Evolutionary conservation across 23 tunicate species (phyloP).

Genomic region (Aplidium turbinatum): DNA sequence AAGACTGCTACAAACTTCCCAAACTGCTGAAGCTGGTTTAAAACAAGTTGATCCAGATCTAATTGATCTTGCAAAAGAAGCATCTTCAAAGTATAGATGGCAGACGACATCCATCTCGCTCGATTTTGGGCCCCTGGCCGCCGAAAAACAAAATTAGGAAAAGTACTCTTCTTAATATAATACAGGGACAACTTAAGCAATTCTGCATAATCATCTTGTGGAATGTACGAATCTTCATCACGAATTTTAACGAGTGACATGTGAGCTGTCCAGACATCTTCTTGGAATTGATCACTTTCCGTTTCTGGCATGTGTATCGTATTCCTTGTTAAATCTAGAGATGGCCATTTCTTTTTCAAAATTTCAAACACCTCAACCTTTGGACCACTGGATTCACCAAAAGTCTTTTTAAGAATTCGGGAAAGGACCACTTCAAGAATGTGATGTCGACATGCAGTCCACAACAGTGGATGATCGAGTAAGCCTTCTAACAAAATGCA

Average conservation of each 20-base stretch:
- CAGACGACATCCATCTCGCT: constrained; percentile 15
- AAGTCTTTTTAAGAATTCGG: too few species aligned
- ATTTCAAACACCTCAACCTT: not conserved
- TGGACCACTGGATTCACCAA: not conserved
- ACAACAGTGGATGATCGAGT: not conserved
- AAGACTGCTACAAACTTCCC: constrained; percentile 25
- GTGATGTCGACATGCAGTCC: constrained; percentile 17
- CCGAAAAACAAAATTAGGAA: too few species aligned
- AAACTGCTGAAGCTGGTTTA: constrained; percentile 4
- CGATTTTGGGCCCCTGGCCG: constrained; percentile 6
- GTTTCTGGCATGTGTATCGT: too few species aligned
- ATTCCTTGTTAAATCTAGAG: too few species aligned
- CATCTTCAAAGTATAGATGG: constrained; percentile 5
- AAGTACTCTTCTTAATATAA: too few species aligned
- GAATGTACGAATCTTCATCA: not conserved
- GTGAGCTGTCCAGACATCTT: too few species aligned
- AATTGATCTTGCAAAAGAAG: constrained; percentile 2
- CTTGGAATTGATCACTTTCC: too few species aligned
- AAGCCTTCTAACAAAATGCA: constrained; percentile 12
- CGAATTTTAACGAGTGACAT: too few species aligned
- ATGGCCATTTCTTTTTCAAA: constrained; percentile 11
- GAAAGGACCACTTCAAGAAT: constrained; percentile 3
- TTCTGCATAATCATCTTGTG: constrained; percentile 14
- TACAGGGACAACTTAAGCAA: not conserved
- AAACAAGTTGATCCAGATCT: constrained; percentile 3